A percentile compares a stretch with the other conserved stretches of the same genome.
Evolutionary conservation across 2,888 invertebrate genomes (phyloP).

Genomic region (Tetanocera ferruginea): DNA sequence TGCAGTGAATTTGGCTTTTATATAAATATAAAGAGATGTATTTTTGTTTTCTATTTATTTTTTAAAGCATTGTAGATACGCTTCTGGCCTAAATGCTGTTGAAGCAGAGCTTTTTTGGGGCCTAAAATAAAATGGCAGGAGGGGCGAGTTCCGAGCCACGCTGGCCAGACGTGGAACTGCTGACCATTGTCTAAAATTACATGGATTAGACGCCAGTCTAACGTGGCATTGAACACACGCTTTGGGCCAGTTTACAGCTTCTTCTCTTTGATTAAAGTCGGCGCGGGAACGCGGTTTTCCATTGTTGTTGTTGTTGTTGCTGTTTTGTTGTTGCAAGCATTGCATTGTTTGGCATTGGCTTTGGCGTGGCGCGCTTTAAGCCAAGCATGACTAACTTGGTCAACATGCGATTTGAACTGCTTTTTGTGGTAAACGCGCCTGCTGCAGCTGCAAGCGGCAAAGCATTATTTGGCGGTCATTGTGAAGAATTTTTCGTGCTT

Average conservation of each 20-base stretch:
- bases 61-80: not conserved
- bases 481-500: not conserved
- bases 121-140: too few species aligned
- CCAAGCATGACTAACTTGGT: conserved; percentile 22
- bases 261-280: conserved; percentile 48
- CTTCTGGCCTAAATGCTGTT: not conserved
- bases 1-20: too few species aligned
- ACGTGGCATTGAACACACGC: conserved; percentile 27
- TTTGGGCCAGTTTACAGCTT: conserved; percentile 47
- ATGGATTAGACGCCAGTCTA: conserved; percentile 10
- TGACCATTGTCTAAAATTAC: conserved; percentile 20
- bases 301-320: not conserved
- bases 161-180: not conserved
- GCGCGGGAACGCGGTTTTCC: conserved; percentile 3
- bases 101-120: not conserved
- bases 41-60: too few species aligned
- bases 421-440: conserved; percentile 14
- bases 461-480: conserved; percentile 19
- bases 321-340: not conserved
- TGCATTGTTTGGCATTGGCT: not conserved
- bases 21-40: too few species aligned
- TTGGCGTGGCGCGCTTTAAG: conserved; percentile 5
- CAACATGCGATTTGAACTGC: conserved; percentile 29
- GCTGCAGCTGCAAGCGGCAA: not conserved
- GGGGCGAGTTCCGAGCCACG: not conserved